Conservation (phyloP, 2,797 vertebrate genomes). For the Gambelia wislizenii region DNA sequence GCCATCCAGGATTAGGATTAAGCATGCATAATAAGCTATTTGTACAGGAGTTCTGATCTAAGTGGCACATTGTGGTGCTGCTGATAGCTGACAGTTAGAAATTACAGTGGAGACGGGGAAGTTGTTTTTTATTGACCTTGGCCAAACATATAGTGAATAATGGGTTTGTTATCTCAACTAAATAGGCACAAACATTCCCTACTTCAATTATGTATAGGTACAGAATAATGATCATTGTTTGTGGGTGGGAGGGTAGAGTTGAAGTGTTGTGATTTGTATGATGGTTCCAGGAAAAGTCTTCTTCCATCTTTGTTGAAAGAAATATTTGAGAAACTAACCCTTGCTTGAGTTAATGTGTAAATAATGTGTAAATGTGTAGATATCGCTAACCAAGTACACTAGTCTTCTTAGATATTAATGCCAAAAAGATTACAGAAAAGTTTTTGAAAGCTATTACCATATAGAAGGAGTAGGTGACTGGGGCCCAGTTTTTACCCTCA, state of each 20-base stretch:
- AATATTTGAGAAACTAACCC: background rate
- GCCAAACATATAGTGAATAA: background rate
- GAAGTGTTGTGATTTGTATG: background rate
- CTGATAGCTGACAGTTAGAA: background rate
- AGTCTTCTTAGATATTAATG: background rate
- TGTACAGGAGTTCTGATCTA: background rate
- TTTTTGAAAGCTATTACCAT: background rate
- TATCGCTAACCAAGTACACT: background rate
- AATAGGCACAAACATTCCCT: background rate
- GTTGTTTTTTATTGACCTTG: background rate
- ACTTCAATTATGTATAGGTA: background rate
- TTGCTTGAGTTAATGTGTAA: background rate
- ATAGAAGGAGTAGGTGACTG: background rate
- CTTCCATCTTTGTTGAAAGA: background rate
- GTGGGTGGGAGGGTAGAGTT: too few species aligned
- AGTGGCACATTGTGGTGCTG: background rate
- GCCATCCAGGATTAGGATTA: background rate
- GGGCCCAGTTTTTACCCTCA: too few species aligned
- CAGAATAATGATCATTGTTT: background rate
- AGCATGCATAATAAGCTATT: background rate
- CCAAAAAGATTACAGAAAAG: background rate
- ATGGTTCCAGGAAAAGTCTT: background rate
- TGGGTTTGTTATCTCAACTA: background rate
- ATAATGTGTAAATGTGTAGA: background rate
- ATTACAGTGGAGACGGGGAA: background rate